phyloP scores from a whole-genome alignment of 2,888 invertebrate genomes.

The Psylliodes chrysocephalus region DNA sequence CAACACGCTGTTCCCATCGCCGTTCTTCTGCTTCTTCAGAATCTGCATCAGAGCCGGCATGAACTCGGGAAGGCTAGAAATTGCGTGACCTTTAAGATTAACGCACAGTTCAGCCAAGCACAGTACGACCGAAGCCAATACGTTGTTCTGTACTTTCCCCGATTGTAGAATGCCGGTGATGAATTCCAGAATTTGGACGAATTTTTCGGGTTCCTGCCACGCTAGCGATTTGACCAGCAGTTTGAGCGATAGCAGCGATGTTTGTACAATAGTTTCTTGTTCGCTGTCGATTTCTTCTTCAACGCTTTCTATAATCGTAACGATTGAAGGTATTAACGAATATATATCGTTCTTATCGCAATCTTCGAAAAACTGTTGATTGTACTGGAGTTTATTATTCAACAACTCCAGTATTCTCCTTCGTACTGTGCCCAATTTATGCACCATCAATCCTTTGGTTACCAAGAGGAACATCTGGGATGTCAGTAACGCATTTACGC shows the following conservation, averaged over 20 bases:
- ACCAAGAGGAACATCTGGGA: slow-evolving; percentile 83
- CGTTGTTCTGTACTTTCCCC: slow-evolving; percentile 68
- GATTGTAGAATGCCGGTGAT: slow-evolving; percentile 72
- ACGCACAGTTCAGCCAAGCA: slow-evolving; percentile 83
- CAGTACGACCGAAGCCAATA: slow-evolving; percentile 78
- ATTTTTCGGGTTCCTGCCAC: slow-evolving; percentile 73
- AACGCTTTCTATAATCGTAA: slow-evolving; percentile 67
- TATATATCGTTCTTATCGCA: slow-evolving; percentile 65
- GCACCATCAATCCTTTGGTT: slow-evolving; percentile 76
- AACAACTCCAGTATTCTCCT: slow-evolving; percentile 87
- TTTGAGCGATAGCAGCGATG: slow-evolving; percentile 84
- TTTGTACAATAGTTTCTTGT: slow-evolving; percentile 79
- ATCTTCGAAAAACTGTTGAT: slow-evolving; percentile 70
- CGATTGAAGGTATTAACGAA: slow-evolving; percentile 71
- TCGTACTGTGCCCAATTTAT: slow-evolving; percentile 77
- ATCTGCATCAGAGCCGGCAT: slow-evolving; percentile 80
- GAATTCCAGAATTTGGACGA: slow-evolving; percentile 75
- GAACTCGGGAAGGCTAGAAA: slow-evolving; percentile 79
- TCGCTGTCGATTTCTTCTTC: slow-evolving; percentile 66
- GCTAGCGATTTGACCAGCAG: slow-evolving; percentile 81
- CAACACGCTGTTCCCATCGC: slow-evolving; percentile 70
- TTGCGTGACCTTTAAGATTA: slow-evolving; percentile 79
- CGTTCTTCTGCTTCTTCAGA: slow-evolving; percentile 71
- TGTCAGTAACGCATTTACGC: slow-evolving; percentile 82
- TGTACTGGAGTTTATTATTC: slow-evolving; percentile 80